Evolutionary conservation across 37 sponge, comb jelly and placozoan genomes (phyloP).

Genomic region (Aplysina aerophoba): DNA sequence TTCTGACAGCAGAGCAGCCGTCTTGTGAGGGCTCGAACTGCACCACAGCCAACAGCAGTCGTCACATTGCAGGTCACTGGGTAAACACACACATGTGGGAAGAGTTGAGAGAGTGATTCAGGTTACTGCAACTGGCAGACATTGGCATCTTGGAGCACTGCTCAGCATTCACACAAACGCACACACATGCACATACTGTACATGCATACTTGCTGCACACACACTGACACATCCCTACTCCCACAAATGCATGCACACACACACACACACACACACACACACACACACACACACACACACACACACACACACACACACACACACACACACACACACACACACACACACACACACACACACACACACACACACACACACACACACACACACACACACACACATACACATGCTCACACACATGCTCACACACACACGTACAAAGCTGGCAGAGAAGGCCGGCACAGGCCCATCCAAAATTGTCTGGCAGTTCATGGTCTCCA

Average conservation of each 20-base stretch:
- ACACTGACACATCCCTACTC: constrained; percentile 9
- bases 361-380: background rate
- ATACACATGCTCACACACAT: background rate
- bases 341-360: no score
- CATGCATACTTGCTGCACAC: no score
- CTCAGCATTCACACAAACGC: background rate
- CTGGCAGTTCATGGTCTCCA: constrained; percentile 42
- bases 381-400: background rate
- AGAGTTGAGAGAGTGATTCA: constrained; percentile 10
- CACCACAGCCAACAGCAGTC: constrained; percentile 25
- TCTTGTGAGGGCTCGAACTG: background rate
- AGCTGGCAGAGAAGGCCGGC: constrained; percentile 78
- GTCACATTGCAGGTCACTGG: background rate
- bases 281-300: background rate
- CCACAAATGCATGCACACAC: background rate
- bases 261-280: background rate
- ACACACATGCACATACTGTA: background rate
- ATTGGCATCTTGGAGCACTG: background rate
- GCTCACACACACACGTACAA: no score
- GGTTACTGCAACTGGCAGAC: background rate
- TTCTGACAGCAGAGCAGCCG: constrained; percentile 9
- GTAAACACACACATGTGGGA: constrained; percentile 1
- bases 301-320: no score
- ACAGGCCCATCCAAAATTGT: constrained; percentile 66
- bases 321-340: background rate